These are phyloP conservation scores for Masnerella sp. DNA, from an alignment of 2,888 invertebrate genomes.

Conservation along the genomic window DNA sequence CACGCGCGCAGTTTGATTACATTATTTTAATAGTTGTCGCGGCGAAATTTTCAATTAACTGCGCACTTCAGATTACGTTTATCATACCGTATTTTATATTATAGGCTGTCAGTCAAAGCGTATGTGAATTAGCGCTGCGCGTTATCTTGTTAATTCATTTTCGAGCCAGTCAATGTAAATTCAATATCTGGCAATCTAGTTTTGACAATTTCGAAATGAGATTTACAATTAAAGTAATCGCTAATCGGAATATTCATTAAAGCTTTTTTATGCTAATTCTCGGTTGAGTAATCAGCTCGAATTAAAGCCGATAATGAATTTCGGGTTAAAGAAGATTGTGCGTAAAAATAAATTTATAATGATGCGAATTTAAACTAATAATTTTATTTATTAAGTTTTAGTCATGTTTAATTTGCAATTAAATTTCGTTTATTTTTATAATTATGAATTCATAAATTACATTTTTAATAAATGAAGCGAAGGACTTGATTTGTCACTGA, in stretches of 20 bases:
- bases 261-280: neutral
- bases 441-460: too few relatives aligned
- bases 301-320: neutral
- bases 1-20: slow-evolving; percentile 7
- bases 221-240: slow-evolving; percentile 8
- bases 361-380: too few relatives aligned
- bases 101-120: slow-evolving; percentile 35
- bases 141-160: slow-evolving; percentile 46
- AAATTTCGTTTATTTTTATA: too few relatives aligned
- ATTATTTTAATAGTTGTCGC: slow-evolving; percentile 10
- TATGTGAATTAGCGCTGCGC: slow-evolving; percentile 21
- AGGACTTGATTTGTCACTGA: too few relatives aligned
- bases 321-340: too few relatives aligned
- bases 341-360: too few relatives aligned
- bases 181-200: slow-evolving; percentile 13
- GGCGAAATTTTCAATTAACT: slow-evolving; percentile 26
- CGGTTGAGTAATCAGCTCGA: neutral
- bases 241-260: neutral
- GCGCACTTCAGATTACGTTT: slow-evolving; percentile 5
- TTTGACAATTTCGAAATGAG: slow-evolving; percentile 30
- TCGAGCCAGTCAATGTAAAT: slow-evolving; percentile 19
- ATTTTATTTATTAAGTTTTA: too few relatives aligned
- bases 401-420: too few relatives aligned
- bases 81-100: slow-evolving; percentile 24
- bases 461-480: too few relatives aligned